These are phyloP conservation scores for Chymomyza costata DNA, from an alignment of 1,140 invertebrate species.

Conservation along the genomic window DNA sequence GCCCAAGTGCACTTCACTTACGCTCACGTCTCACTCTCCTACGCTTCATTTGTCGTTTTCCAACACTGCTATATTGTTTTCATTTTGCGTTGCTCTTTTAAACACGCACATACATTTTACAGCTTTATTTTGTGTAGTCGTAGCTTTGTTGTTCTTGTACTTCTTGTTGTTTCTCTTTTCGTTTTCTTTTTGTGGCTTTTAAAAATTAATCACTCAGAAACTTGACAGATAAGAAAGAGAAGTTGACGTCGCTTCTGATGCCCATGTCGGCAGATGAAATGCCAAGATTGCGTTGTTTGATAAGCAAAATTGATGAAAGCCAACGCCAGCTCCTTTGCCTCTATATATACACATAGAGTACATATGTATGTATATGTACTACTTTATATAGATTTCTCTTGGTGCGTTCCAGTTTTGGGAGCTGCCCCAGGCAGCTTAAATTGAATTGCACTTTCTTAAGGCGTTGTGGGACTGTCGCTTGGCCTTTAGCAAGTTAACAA, in stretches of 20 bases:
- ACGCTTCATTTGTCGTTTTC: too few species aligned
- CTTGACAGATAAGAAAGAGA: constrained; percentile 33
- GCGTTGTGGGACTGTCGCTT: constrained; percentile 19
- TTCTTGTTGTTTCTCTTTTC: background rate
- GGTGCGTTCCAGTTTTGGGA: constrained; percentile 5
- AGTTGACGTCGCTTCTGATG: background rate
- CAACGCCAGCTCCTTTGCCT: constrained; percentile 8
- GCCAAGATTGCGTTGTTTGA: constrained; percentile 10
- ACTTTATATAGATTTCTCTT: background rate
- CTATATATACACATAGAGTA: constrained; percentile 6
- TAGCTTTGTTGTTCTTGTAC: background rate
- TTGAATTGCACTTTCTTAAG: constrained; percentile 40
- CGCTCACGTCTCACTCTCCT: background rate
- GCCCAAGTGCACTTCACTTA: constrained; percentile 15
- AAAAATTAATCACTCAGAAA: constrained; percentile 43
- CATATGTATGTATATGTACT: too few species aligned
- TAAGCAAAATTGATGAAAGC: constrained; percentile 53
- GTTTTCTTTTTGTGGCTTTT: constrained; percentile 4
- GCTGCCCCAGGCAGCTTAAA: constrained; percentile 31
- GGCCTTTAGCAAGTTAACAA: constrained; percentile 31
- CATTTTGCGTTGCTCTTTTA: background rate
- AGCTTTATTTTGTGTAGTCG: constrained; percentile 2
- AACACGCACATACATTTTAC: constrained; percentile 3
- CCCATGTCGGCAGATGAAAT: too few species aligned
- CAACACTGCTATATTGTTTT: too few species aligned